Evolutionary conservation across 2,797 vertebrate genomes (phyloP), one percentile per base, ranked within the genome.

Genomic region (Phoebastria nigripes): DNA sequence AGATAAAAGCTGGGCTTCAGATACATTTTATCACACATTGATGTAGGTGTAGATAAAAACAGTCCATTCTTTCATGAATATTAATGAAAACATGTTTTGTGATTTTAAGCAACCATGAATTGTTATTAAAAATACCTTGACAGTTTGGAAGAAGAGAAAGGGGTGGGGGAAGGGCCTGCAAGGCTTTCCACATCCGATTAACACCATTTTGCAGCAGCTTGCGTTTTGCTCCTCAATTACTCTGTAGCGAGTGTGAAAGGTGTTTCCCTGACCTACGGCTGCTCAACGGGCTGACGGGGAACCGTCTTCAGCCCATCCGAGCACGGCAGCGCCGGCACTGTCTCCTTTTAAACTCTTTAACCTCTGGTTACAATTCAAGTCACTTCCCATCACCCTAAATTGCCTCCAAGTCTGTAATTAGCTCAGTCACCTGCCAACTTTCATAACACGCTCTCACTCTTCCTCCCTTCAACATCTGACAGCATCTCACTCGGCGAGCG

Each of bases 31-130:
- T 61, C 65, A 52, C 78, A 91, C 84, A 51, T 1, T 71, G 87
- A 86, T 94, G 96, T 94, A 96, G 91, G 92, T 97, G 96, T 90
- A 78, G 96, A 96, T 86, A 81, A 94, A 96, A 93, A 2, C 86
- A 81, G 83, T 95, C 94, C 76, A 74, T 93, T 92, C 87, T 93
- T 78, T 94, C 93, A 97, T 97, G 92, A 97, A 96, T 97, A 96
- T 97, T 97, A 96, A 96, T 96, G 94, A 94, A 88, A 96, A 97
- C 72, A 93, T 96, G 89, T 81, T 94, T 96, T 95, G 82, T 86
- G 67, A 90, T 86, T 96, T 96, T 86, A 83, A 72, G 76, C 96
- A 91, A 12, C 58, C 67, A 29, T 83, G 92, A 72, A 91, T 93
- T 97, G 93, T 96, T 94, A 94, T 86, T 93, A 87, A 94, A 88